A percentile compares a stretch with the other conserved stretches of the same genome.
Evolutionary conservation across 2,113 vertebrate genomes (phyloP).

Genomic region (Heloderma charlesbogerti): DNA sequence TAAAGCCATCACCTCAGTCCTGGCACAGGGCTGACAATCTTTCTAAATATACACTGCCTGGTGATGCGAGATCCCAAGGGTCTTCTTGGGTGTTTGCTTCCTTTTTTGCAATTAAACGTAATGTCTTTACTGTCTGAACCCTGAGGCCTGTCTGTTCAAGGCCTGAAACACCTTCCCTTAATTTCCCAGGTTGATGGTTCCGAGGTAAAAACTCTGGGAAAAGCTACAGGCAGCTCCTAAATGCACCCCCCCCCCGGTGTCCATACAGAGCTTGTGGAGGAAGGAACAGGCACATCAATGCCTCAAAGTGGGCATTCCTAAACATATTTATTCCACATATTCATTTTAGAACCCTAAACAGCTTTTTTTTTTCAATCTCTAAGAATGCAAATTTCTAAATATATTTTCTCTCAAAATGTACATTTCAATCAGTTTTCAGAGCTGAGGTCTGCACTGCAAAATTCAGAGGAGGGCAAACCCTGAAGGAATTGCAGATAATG

Average conservation of each 20-base stretch:
- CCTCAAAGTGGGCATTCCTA: too few relatives aligned
- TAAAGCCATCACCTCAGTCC: not conserved
- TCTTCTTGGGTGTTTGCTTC: not conserved
- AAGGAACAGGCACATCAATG: not conserved
- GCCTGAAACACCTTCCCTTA: too few relatives aligned
- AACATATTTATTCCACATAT: too few relatives aligned
- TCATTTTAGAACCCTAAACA: too few relatives aligned
- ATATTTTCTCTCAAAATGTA: too few relatives aligned
- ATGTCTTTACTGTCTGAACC: not conserved
- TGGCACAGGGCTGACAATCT: not conserved
- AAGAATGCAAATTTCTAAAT: too few relatives aligned
- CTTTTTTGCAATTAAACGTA: not conserved
- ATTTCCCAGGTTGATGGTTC: not conserved
- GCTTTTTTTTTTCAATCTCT: too few relatives aligned
- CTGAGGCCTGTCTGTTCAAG: not conserved
- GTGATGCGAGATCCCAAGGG: not conserved
- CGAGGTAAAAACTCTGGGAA: too few relatives aligned
- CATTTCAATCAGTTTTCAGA: too few relatives aligned
- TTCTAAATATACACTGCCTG: not conserved
- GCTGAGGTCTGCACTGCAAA: too few relatives aligned
- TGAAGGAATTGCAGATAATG: too few relatives aligned
- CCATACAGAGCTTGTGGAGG: not conserved
- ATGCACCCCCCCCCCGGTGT: not conserved
- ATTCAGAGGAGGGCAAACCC: too few relatives aligned
- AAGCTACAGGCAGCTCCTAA: not conserved